These are phyloP conservation scores for Perizoma affinitatum DNA, from an alignment of 2,888 invertebrate species.

Conservation along the genomic window DNA sequence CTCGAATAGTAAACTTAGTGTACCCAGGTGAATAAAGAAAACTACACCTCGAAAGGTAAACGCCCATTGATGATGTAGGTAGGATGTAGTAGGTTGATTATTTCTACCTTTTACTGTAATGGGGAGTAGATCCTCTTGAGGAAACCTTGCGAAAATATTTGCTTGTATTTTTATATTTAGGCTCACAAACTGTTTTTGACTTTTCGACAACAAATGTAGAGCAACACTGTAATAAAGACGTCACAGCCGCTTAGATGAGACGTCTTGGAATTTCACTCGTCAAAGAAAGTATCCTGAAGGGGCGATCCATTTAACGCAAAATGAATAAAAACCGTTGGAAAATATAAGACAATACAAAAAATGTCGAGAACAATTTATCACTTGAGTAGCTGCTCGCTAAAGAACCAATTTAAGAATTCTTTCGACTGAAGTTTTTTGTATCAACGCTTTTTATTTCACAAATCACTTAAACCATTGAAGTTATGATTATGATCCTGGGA, in stretches of 20 bases:
- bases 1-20: no score
- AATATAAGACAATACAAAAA: constrained; percentile 45
- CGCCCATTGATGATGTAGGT: no score
- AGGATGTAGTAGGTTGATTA: no score
- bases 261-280: constrained; percentile 47
- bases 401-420: constrained; percentile 29
- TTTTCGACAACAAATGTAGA: constrained; percentile 54
- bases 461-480: constrained; percentile 8
- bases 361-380: constrained; percentile 45
- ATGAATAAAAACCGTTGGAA: constrained; percentile 50
- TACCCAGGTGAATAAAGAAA: no score
- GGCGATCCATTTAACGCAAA: constrained; percentile 59
- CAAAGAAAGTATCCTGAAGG: constrained; percentile 57
- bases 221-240: constrained; percentile 65
- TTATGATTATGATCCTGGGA: no score
- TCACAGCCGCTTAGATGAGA: constrained; percentile 51
- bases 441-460: constrained; percentile 21
- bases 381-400: constrained; percentile 29
- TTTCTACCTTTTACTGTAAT: no score
- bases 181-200: constrained; percentile 41
- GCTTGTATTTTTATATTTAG: no score
- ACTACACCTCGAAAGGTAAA: no score
- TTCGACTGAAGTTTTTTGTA: constrained; percentile 26
- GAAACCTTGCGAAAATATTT: no score
- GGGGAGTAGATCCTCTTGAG: no score